Conservation (phyloP, 1,140 invertebrate genomes). For the Himalopsyche phryganea region DNA sequence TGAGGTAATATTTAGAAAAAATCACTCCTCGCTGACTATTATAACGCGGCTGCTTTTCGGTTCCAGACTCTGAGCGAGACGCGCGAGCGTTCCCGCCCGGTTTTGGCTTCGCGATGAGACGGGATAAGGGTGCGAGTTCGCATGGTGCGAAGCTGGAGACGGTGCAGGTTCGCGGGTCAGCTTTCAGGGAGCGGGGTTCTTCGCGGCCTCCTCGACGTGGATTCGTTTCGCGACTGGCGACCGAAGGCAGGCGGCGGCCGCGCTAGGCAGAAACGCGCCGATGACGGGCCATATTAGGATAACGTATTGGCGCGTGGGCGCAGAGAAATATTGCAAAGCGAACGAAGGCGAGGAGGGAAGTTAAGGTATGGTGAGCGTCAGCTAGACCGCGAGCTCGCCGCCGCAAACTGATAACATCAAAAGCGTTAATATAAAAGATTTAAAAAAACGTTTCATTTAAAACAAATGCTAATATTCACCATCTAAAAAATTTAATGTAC, state of each 20-base stretch:
- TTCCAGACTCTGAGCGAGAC: too few species aligned
- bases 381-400: too few species aligned
- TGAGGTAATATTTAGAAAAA: too few species aligned
- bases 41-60: too few species aligned
- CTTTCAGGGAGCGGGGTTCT: neutral
- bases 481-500: too few species aligned
- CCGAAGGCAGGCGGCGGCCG: neutral
- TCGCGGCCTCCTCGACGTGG: constrained; percentile 14
- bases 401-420: too few species aligned
- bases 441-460: too few species aligned
- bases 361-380: neutral
- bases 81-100: neutral
- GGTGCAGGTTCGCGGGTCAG: neutral
- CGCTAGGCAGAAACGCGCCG: neutral
- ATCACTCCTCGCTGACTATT: too few species aligned
- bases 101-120: neutral
- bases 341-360: constrained; percentile 3
- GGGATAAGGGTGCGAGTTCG: neutral
- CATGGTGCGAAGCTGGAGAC: neutral
- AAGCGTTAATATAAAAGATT: too few species aligned
- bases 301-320: constrained; percentile 8
- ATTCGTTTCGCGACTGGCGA: constrained; percentile 21
- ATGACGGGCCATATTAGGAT: constrained; percentile 4
- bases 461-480: too few species aligned
- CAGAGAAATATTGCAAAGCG: neutral